Evolutionary conservation across 2,113 vertebrate species (phyloP).

Genomic region (Cricetomys ansorgei): DNA sequence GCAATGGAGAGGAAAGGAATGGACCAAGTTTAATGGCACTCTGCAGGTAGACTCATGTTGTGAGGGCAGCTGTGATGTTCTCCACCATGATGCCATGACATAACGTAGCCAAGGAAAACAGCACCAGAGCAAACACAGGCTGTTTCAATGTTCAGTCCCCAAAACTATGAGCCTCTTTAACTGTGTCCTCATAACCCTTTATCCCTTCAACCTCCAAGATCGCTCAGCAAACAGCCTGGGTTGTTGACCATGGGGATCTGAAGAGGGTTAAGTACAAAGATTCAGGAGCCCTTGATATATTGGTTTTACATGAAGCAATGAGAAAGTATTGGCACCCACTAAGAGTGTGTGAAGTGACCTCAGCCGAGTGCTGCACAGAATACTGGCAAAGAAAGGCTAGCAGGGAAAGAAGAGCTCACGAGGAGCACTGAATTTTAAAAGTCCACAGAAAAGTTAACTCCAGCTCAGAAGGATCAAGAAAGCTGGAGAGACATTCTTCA

Average conservation of each 20-base stretch:
- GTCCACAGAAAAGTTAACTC: not conserved
- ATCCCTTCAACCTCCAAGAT: not conserved
- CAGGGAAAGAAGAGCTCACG: not conserved
- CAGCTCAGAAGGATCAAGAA: not conserved
- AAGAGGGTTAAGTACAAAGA: not conserved
- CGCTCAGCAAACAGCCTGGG: not conserved
- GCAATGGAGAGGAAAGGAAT: not conserved
- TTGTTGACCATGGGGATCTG: not conserved
- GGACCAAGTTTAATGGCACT: not conserved
- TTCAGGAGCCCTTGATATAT: not conserved
- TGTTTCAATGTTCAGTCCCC: not conserved
- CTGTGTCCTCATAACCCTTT: not conserved
- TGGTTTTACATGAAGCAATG: not conserved
- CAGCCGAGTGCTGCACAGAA: not conserved
- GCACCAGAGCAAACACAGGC: not conserved
- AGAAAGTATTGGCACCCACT: accelerated
- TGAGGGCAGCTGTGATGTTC: not conserved
- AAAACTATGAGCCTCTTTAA: not conserved
- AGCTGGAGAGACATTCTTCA: not conserved
- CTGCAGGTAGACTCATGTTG: not conserved
- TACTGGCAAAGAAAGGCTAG: not conserved
- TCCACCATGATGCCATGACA: not conserved
- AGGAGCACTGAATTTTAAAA: not conserved
- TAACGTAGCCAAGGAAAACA: not conserved
- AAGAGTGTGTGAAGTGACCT: not conserved